phyloP scores from a whole-genome alignment of 92 coral and sea anemone species.

The Plumapathes pennacea region DNA sequence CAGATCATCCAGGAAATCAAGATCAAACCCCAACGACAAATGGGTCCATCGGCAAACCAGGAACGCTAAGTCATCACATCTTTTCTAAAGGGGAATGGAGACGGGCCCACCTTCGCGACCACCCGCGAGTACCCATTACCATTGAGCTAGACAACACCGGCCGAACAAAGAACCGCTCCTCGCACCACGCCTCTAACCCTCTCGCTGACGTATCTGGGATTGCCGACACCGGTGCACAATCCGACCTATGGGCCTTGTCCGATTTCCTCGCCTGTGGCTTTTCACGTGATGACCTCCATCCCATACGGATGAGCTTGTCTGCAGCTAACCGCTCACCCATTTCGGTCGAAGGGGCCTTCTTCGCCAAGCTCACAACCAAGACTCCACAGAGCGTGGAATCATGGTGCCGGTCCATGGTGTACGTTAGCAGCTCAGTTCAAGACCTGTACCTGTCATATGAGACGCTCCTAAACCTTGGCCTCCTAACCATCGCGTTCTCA shows the following conservation, averaged over 20 bases:
- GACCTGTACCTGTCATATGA: slow-evolving; percentile 35
- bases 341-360: slow-evolving; percentile 36
- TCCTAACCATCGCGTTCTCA: slow-evolving; percentile 3
- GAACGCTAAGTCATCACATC: slow-evolving; percentile 13
- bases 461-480: slow-evolving; percentile 32
- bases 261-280: slow-evolving; percentile 36
- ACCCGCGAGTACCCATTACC: slow-evolving; percentile 49
- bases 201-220: slow-evolving; percentile 47
- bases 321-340: slow-evolving; percentile 42
- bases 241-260: slow-evolving; percentile 34
- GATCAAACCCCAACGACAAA: slow-evolving; percentile 3
- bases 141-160: slow-evolving; percentile 26
- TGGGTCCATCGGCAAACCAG: not conserved
- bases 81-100: slow-evolving; percentile 52
- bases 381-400: not conserved
- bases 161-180: not conserved
- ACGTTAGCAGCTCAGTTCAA: slow-evolving; percentile 34
- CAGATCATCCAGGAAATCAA: slow-evolving; percentile 5
- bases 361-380: slow-evolving; percentile 17
- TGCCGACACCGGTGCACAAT: slow-evolving; percentile 55
- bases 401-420: slow-evolving; percentile 43
- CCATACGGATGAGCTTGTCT: slow-evolving; percentile 32
- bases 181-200: slow-evolving; percentile 9
- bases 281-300: slow-evolving; percentile 50
- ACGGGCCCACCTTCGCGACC: slow-evolving; percentile 36